These are phyloP conservation scores for Pantala flavescens DNA, from an alignment of 1,140 invertebrate genomes.

Conservation along the genomic window DNA sequence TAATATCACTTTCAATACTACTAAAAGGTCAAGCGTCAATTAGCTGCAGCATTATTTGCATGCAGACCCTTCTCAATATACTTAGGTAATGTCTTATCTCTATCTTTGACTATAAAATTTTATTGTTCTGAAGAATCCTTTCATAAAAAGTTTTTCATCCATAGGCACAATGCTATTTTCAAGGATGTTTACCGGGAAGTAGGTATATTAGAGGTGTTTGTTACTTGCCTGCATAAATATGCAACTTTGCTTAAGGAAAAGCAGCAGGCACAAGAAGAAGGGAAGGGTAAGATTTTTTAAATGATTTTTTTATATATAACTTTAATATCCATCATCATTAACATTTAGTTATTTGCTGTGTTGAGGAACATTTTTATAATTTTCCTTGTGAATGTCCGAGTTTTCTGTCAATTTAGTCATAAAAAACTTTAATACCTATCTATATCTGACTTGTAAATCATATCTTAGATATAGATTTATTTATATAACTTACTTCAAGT, in stretches of 20 bases:
- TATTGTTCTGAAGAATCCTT: too few relatives aligned
- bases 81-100: conserved; percentile 47
- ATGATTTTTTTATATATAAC: too few relatives aligned
- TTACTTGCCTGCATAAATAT: conserved; percentile 83
- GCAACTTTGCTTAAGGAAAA: conserved; percentile 65
- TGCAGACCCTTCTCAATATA: conserved; percentile 80
- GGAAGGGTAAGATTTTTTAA: conserved; percentile 25
- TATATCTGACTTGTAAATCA: too few relatives aligned
- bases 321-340: too few relatives aligned
- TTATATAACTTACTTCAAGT: too few relatives aligned
- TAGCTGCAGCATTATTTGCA: conserved; percentile 73
- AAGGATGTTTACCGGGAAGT: conserved; percentile 98
- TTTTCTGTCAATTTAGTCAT: too few relatives aligned
- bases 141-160: conserved; percentile 24
- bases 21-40: conserved; percentile 71
- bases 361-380: too few relatives aligned
- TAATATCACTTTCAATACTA: conserved; percentile 89
- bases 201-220: conserved; percentile 92
- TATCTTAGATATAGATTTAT: too few relatives aligned
- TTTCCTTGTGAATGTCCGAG: too few relatives aligned
- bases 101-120: conserved; percentile 3
- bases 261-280: conserved; percentile 35
- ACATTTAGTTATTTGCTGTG: too few relatives aligned
- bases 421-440: too few relatives aligned
- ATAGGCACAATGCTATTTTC: conserved; percentile 79